These are phyloP conservation scores for Thaumetopoea pityocampa DNA, from an alignment of 1,140 invertebrate genomes.

Conservation along the genomic window DNA sequence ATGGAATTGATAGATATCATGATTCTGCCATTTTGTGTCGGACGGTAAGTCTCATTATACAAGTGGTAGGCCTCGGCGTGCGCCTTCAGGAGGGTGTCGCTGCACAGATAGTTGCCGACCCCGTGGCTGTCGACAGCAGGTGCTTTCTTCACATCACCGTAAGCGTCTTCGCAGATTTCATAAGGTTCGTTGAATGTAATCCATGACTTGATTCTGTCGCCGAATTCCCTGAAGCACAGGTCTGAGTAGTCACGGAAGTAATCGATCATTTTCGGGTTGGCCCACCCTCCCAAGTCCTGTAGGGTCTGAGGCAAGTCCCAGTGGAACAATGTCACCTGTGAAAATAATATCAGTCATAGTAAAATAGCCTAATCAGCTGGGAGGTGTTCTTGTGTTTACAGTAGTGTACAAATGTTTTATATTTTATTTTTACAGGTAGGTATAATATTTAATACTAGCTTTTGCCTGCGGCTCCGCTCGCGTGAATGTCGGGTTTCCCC, in stretches of 20 bases:
- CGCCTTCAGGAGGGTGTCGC: slow-evolving; percentile 74
- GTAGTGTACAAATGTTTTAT: too few species aligned
- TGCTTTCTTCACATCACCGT: slow-evolving; percentile 75
- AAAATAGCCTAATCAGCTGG: too few species aligned
- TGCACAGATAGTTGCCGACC: slow-evolving; percentile 76
- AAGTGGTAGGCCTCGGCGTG: slow-evolving; percentile 77
- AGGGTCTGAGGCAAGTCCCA: slow-evolving; percentile 74
- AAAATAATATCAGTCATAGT: slow-evolving; percentile 4
- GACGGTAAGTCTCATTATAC: slow-evolving; percentile 74
- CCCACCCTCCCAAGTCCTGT: slow-evolving; percentile 72
- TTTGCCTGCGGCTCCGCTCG: too few species aligned
- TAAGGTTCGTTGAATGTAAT: slow-evolving; percentile 78
- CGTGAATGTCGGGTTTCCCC: too few species aligned
- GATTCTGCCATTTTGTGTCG: slow-evolving; percentile 64
- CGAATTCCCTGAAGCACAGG: slow-evolving; percentile 75
- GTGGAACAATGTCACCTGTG: slow-evolving; percentile 71
- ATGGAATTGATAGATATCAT: slow-evolving; percentile 74
- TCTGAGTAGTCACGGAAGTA: slow-evolving; percentile 76
- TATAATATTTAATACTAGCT: too few species aligned
- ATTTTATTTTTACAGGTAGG: too few species aligned
- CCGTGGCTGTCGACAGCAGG: slow-evolving; percentile 70
- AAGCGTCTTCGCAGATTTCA: slow-evolving; percentile 72
- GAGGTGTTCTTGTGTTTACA: too few species aligned
- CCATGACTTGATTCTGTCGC: slow-evolving; percentile 76
- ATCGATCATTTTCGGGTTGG: slow-evolving; percentile 71